These are phyloP conservation scores for Anastrepha ludens DNA, from an alignment of 1,140 invertebrate genomes.

Conservation along the genomic window DNA sequence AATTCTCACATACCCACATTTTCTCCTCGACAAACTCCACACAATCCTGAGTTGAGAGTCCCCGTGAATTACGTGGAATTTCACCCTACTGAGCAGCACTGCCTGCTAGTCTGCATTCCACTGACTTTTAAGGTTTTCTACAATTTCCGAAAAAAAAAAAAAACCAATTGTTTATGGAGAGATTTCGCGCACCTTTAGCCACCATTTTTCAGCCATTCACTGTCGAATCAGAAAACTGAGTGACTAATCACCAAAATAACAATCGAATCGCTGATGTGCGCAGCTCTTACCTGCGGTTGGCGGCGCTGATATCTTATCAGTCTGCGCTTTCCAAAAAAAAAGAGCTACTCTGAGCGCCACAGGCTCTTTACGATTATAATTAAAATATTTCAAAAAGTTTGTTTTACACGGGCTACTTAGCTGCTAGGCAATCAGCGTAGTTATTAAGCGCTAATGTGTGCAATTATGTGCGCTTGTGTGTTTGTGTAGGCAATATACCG, in stretches of 20 bases:
- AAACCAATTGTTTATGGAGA: too few relatives aligned
- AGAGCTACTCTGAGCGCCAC: background rate
- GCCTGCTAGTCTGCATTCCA: too few relatives aligned
- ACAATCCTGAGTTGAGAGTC: too few relatives aligned
- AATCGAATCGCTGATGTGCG: background rate
- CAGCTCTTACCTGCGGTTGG: background rate
- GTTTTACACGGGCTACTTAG: background rate
- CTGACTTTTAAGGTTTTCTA: too few relatives aligned
- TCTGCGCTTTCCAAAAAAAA: background rate
- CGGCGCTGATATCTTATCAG: constrained; percentile 27
- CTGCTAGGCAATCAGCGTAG: background rate
- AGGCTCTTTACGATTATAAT: constrained; percentile 1
- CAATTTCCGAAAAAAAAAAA: too few relatives aligned
- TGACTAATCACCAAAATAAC: background rate
- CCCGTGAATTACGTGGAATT: too few relatives aligned
- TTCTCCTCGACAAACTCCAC: too few relatives aligned
- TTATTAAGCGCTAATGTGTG: background rate
- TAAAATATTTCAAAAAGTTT: constrained; percentile 41
- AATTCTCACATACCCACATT: too few relatives aligned
- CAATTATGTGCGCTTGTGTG: background rate
- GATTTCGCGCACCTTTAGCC: background rate
- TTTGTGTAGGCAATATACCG: background rate
- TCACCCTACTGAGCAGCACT: too few relatives aligned
- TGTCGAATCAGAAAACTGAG: background rate
- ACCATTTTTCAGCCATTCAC: background rate